These are phyloP conservation scores for Ormia ochracea DNA, from an alignment of 2,888 invertebrate genomes.

Conservation along the genomic window DNA sequence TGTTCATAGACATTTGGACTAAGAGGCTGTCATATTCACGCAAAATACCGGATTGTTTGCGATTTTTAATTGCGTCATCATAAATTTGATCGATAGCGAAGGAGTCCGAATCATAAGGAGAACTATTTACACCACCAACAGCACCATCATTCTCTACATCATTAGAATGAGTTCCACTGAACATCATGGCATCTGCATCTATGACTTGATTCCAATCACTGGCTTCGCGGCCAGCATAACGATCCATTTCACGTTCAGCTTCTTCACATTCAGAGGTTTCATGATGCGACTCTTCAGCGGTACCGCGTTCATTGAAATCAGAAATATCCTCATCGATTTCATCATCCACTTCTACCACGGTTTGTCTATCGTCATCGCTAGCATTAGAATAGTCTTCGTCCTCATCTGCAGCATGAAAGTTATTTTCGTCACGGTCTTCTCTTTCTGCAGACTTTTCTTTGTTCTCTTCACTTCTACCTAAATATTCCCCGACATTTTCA, in stretches of 20 bases:
- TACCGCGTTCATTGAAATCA: conserved; percentile 73
- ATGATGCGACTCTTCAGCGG: conserved; percentile 75
- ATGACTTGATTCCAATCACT: conserved; percentile 72
- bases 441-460: not conserved
- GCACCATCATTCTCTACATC: conserved; percentile 70
- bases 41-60: conserved; percentile 74
- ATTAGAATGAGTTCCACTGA: not conserved
- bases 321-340: conserved; percentile 75
- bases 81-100: conserved; percentile 75
- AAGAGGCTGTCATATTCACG: conserved; percentile 74
- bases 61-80: conserved; percentile 74
- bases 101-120: conserved; percentile 71
- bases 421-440: too few relatives aligned
- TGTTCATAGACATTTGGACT: conserved; percentile 67
- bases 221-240: conserved; percentile 70
- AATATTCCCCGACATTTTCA: conserved; percentile 61
- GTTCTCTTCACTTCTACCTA: not conserved
- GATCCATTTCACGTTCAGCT: conserved; percentile 74
- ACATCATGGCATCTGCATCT: conserved; percentile 60
- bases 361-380: conserved; percentile 75
- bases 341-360: conserved; percentile 75
- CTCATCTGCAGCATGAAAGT: conserved; percentile 25
- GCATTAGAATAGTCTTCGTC: conserved; percentile 70
- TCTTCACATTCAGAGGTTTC: conserved; percentile 76
- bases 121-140: conserved; percentile 65